Evolutionary conservation across 2,888 invertebrate species (phyloP).

Genomic region (Drosophila robusta): DNA sequence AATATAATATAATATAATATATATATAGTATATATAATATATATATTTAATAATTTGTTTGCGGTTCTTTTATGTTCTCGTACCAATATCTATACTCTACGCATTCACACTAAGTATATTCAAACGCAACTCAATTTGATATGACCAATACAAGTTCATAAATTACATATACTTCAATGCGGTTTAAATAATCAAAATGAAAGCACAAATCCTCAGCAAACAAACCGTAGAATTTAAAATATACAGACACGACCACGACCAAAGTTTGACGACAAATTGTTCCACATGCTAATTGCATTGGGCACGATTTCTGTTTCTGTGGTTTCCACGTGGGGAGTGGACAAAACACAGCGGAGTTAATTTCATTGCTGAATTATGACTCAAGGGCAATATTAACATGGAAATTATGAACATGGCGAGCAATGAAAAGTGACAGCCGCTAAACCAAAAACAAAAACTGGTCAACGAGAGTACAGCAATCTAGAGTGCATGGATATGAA

Average conservation of each 20-base stretch:
- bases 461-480: neutral
- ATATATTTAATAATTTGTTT: too few relatives aligned
- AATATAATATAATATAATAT: too few relatives aligned
- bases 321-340: constrained; percentile 21
- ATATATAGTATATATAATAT: too few relatives aligned
- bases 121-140: too few relatives aligned
- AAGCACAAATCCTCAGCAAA: constrained; percentile 19
- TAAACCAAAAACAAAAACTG: constrained; percentile 35
- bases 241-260: constrained; percentile 21
- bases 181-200: neutral
- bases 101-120: too few relatives aligned
- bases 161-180: constrained; percentile 25
- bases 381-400: constrained; percentile 81
- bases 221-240: constrained; percentile 39
- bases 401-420: constrained; percentile 73
- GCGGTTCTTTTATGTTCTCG: too few relatives aligned
- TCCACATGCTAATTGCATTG: constrained; percentile 64
- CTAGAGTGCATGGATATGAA: fast-evolving
- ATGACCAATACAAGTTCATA: constrained; percentile 25
- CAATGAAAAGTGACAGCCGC: constrained; percentile 60
- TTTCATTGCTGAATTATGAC: constrained; percentile 76
- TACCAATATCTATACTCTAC: too few relatives aligned
- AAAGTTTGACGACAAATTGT: constrained; percentile 24
- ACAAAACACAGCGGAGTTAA: constrained; percentile 62
- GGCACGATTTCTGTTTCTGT: constrained; percentile 44